Conservation (phyloP, 1,140 invertebrate species). For the Phocides pigmalion region DNA sequence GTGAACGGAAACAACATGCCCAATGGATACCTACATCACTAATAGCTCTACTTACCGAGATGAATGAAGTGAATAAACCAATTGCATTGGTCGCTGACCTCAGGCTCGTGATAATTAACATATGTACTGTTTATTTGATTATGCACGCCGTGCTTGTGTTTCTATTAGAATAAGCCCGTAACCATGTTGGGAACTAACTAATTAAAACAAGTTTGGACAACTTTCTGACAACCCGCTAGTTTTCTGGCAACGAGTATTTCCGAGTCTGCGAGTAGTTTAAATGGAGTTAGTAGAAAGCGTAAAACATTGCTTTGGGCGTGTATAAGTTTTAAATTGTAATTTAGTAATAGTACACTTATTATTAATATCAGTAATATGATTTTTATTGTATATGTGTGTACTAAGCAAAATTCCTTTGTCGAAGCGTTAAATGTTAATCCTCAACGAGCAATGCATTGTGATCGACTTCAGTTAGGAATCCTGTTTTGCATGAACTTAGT, state of each 20-base stretch:
- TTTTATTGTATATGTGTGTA: no score
- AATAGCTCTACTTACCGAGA: constrained; percentile 20
- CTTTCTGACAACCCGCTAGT: constrained; percentile 14
- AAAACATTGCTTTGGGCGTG: not conserved
- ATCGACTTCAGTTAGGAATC: no score
- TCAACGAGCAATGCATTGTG: no score
- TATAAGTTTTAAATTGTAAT: no score
- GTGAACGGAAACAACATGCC: not conserved
- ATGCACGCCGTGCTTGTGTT: constrained; percentile 20
- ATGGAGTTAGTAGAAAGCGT: not conserved
- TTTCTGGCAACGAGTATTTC: not conserved
- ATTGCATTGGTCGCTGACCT: constrained; percentile 39
- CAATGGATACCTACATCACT: not conserved
- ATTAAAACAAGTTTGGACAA: constrained; percentile 14
- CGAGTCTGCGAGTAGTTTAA: constrained; percentile 8
- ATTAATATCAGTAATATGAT: no score
- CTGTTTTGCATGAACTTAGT: no score
- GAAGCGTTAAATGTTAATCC: no score
- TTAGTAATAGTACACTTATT: no score
- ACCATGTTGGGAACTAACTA: constrained; percentile 28
- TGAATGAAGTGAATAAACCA: constrained; percentile 39
- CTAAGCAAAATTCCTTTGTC: no score
- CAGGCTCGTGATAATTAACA: constrained; percentile 37
- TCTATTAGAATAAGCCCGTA: constrained; percentile 22
- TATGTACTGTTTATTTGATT: constrained; percentile 24